Base-by-base conservation (phyloP, 2,797 vertebrate species). In the Sardinella longiceps region DNA sequence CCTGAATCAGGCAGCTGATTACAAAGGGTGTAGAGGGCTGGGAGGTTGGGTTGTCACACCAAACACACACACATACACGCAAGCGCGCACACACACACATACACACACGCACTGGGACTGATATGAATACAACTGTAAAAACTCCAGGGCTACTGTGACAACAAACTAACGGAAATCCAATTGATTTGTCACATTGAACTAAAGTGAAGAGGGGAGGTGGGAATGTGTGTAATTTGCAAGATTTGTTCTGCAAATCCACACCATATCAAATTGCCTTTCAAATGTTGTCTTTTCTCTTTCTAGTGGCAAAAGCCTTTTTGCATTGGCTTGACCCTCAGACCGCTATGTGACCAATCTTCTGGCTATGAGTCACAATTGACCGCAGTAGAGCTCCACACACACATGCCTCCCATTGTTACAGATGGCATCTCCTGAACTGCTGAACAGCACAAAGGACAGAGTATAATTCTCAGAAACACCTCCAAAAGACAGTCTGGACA, bases 11-110 rank as follows among this genome's bases (percentile, higher is more conserved):
- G 28, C 63, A 70, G 25, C 10, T 37, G 30, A 37, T 37, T 37
- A 15, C 33, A 14, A 48, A 10, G 46, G 46, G 46, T 48, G 46
- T 48, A 48, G 46, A 48, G 7, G 7, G 43, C 43, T 45, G 25
- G 58, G 9, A 9, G 12, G 60, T n/a, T n/a, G 28, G 60, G 28
- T 5, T 5, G 14, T 14, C 25, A 66, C 56, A 25, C 56, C n/a
- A 25, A 9, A 58, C 66, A 80, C 23, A 83, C 25, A 77, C 25
- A 83, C 3, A 37, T 11, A 81, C 74, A 83, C 80, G 84, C 50
- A 81, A n/a, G 56, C 86, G 80, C 60, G 70, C 83, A 80, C 14
- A 45, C 23, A 51, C 37, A 70, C 18, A 60, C 70, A 77, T 28
- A 74, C 30, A 33, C n/a, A n/a, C n/a, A n/a, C n/a, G 15, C 30